These are phyloP conservation scores for Platichthys flesus DNA, from an alignment of 2,113 vertebrate genomes.

Conservation along the genomic window DNA sequence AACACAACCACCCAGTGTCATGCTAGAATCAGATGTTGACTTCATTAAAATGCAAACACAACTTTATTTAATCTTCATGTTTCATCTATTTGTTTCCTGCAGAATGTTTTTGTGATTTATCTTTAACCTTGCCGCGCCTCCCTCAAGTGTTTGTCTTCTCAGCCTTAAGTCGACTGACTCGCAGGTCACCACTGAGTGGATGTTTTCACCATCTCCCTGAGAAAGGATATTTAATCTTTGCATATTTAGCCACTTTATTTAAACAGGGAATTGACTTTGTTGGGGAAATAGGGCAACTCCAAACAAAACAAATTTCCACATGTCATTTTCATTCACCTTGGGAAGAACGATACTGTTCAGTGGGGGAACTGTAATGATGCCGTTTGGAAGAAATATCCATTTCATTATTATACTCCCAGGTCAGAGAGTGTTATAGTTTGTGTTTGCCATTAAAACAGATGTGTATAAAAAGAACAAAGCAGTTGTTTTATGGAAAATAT, in stretches of 20 bases:
- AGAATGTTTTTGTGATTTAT: constrained; percentile 53
- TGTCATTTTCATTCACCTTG: constrained; percentile 43
- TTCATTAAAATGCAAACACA: constrained; percentile 47
- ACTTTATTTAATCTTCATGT: constrained; percentile 37
- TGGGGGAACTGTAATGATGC: constrained; percentile 23
- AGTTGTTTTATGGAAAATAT: constrained; percentile 4
- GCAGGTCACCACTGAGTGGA: constrained; percentile 43
- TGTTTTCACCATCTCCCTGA: constrained; percentile 49
- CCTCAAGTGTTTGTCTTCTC: constrained; percentile 52
- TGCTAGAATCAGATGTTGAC: constrained; percentile 44
- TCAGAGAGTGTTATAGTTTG: background rate
- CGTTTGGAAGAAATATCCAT: constrained; percentile 27
- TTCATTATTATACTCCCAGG: constrained; percentile 35
- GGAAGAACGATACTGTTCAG: constrained; percentile 21
- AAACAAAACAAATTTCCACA: constrained; percentile 58
- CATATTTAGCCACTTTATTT: constrained; percentile 58
- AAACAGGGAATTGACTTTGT: constrained; percentile 46
- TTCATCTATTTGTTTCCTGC: constrained; percentile 46
- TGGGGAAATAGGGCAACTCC: constrained; percentile 48
- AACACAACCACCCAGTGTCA: constrained; percentile 50
- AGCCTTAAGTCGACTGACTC: constrained; percentile 58
- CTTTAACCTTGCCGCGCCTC: constrained; percentile 49
- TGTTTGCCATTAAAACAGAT: constrained; percentile 10
- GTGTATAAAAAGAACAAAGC: constrained; percentile 11
- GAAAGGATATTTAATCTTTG: constrained; percentile 54